Percentiles rank a stretch among this genome's conserved stretches.
Evolutionary conservation across 2,113 vertebrate species (phyloP).

Genomic region (Arvicanthis niloticus): DNA sequence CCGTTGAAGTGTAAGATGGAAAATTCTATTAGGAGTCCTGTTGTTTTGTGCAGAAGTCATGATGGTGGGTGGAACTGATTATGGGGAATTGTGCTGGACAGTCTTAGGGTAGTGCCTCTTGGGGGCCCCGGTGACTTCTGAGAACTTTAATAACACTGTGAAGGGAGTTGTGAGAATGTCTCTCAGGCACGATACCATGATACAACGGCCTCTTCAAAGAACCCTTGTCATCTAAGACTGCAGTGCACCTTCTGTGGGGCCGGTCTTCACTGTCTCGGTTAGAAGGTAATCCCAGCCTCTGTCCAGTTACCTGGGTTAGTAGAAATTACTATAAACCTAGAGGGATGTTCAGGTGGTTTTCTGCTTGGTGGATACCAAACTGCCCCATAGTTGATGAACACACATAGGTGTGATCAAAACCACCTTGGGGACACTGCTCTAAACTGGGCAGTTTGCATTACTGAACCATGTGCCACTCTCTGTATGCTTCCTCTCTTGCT

Average conservation of each 20-base stretch:
- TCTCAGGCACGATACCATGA: background rate
- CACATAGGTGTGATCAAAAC: background rate
- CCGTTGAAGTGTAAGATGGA: constrained; percentile 2
- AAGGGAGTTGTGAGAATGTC: background rate
- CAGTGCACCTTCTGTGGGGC: background rate
- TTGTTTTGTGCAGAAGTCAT: background rate
- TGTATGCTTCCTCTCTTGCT: background rate
- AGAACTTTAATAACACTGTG: constrained; percentile 26
- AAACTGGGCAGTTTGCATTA: background rate
- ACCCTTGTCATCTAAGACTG: background rate
- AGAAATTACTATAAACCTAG: background rate
- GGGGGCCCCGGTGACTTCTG: background rate
- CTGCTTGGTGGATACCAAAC: background rate
- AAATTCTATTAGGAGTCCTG: constrained; percentile 19
- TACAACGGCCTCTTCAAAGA: background rate
- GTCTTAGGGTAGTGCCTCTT: constrained; percentile 8
- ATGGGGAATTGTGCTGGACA: background rate
- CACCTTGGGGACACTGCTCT: background rate
- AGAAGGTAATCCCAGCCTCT: background rate
- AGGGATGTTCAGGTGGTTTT: background rate
- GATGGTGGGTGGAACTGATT: constrained; percentile 3
- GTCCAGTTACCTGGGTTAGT: background rate
- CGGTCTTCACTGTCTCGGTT: background rate
- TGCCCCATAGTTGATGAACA: background rate
- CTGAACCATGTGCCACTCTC: background rate